Evolutionary conservation across 1,140 invertebrate species (phyloP), one percentile per base, ranked within the genome.

Genomic region (Carposina sasakii): DNA sequence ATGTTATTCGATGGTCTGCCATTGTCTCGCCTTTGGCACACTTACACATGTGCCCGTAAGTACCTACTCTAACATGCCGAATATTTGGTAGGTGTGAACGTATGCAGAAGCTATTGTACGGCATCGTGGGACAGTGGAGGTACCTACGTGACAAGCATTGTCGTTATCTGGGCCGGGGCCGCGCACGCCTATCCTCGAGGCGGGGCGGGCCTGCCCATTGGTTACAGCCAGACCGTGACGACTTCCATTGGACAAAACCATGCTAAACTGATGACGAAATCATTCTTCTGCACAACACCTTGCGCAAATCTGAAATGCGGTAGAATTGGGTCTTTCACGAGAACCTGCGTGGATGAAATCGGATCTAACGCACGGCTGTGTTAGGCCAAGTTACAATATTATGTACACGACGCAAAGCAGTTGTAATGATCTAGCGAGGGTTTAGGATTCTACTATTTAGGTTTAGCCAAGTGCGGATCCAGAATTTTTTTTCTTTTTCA

Each of bases 141-240:
- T 34, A 34, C 3, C 3, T 34, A 16, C 2, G 3, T 1, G 1
- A 26, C 12, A 26, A n/a, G n/a, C n/a, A n/a, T 63, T 58, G 63
- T 56, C 54, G 54, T 46, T 67, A 68, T 66, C 63, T 69, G 60
- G 66, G 57, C 69, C 49, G 69, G 57, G 62, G 57, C 63, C 62
- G 49, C 55, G 34, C 58, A 79, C 76, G 79, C 79, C 76, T 77
- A 68, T 76, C 60, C 63, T 48, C 53, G 61, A 67, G 12, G 12
- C 74, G 75, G 76, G 70, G 79, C 73, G 73, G 75, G 68, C 60
- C 52, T 60, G 64, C 67, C 71, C 62, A 83, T 83, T 83, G 79
- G 79, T 78, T 78, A 64, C 68, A 62, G 68, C 33, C 72, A 67
- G 69, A 81, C 57, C 79, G 76, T 83, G 76, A 79, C 79, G 71